Base-by-base conservation (phyloP, 2,113 vertebrate species). In the Pseudopipra pipra region DNA sequence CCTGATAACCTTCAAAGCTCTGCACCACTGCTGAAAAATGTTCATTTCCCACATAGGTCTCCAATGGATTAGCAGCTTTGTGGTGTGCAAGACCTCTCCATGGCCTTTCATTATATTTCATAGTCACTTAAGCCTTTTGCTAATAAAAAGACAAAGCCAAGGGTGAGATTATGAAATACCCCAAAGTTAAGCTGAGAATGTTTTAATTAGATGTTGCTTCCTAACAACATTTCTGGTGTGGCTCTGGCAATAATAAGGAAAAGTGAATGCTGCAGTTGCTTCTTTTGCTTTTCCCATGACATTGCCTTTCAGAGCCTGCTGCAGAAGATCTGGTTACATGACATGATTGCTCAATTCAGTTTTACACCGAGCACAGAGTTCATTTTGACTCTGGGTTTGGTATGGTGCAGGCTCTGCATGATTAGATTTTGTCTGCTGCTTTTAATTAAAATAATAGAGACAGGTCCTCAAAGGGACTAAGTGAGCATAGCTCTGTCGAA, bases 201-300 rank as follows among this genome's bases (percentile, higher is more conserved):
- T 52, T 95, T 96, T 96, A 96, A 97, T 97, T 97, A 97, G 97
- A 90, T 82, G 23, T 92, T 95, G 55, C 68, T 96, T 87, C 80
- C 80, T 92, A 90, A 90, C 68, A 86, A 75, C 41, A 58, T 78
- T 93, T 94, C 74, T 93, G 85, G 59, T 73, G 63, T 27, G 71
- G 72, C 74, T 95, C 91, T 89, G 90, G 82, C 83, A 95, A 76
- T 79, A 81, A 90, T 76, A 75, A 31, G 67, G 67, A 87, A 78
- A 92, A 94, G 78, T 44, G 51, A 90, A 85, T 33, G 16, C 67
- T 82, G 49, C 82, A 93, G 94, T 81, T 90, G 68, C 91, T 94
- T 87, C 71, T 80, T 86, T 56, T 55, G 52, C 41, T 92, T 82
- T 84, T 96, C 76, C 73, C 79, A 43, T 23, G 79, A 78, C 82